Evolutionary conservation across 1,140 invertebrate species (phyloP).

Genomic region (Polypedilum pembai): DNA sequence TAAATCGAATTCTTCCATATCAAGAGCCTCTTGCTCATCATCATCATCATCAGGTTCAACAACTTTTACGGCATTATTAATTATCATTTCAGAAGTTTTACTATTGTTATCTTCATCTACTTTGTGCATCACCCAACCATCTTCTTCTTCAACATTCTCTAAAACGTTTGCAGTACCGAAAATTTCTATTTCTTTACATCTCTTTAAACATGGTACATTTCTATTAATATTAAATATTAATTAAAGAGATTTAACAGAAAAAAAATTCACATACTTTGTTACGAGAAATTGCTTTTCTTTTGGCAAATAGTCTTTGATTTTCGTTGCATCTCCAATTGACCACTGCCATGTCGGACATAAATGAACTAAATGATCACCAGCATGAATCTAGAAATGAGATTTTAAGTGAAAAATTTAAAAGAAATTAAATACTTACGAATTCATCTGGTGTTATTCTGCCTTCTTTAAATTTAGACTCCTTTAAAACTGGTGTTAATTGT

Average conservation of each 20-base stretch:
- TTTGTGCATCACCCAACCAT: constrained; percentile 94
- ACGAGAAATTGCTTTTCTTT: constrained; percentile 96
- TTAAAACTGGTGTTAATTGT: constrained; percentile 91
- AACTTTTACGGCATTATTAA: constrained; percentile 49
- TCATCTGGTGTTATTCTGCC: constrained; percentile 94
- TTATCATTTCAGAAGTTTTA: constrained; percentile 53
- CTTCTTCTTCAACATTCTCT: constrained; percentile 80
- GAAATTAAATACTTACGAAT: too few species aligned
- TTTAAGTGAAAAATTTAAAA: too few species aligned
- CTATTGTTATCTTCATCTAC: constrained; percentile 62
- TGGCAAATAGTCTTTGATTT: constrained; percentile 80
- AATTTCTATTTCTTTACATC: constrained; percentile 94
- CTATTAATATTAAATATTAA: too few species aligned
- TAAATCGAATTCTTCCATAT: constrained; percentile 98
- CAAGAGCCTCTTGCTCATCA: constrained; percentile 85
- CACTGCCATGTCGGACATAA: constrained; percentile 99
- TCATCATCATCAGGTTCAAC: constrained; percentile 47
- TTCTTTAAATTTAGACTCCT: constrained; percentile 98
- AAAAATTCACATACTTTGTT: too few species aligned
- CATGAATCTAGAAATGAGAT: too few species aligned
- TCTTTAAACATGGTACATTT: constrained; percentile 89
- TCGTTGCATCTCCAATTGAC: constrained; percentile 82
- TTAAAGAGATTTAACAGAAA: too few species aligned
- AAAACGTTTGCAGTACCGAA: constrained; percentile 79
- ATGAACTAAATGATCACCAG: constrained; percentile 97